These are phyloP conservation scores for Euzophera pinguis DNA, from an alignment of 2,888 invertebrate genomes.

Conservation along the genomic window DNA sequence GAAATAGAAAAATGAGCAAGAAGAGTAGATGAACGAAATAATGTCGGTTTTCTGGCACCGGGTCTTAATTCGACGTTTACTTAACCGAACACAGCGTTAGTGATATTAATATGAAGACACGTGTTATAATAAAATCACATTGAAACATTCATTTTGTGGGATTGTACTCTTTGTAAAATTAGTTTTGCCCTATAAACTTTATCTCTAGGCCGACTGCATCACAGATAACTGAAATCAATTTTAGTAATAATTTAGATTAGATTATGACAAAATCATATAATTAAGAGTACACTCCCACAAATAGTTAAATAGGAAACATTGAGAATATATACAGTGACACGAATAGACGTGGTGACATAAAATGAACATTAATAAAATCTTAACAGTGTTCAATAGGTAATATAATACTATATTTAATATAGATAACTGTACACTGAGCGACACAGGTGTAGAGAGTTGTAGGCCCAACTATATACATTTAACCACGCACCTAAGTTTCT, in stretches of 20 bases:
- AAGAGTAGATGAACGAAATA: conserved; percentile 29
- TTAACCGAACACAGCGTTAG: conserved; percentile 56
- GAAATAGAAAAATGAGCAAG: conserved; percentile 66
- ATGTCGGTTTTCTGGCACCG: conserved; percentile 17
- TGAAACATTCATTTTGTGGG: conserved; percentile 20
- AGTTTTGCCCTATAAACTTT: no score
- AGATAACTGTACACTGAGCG: conserved; percentile 68
- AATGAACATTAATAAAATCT: conserved; percentile 31
- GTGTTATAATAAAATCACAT: conserved; percentile 21
- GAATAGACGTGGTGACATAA: conserved; percentile 17
- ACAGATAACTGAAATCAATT: background rate
- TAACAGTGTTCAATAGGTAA: conserved; percentile 29
- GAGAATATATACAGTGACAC: conserved; percentile 20
- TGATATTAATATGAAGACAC: conserved; percentile 38
- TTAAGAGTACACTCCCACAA: conserved; percentile 17
- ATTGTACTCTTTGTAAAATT: conserved; percentile 1
- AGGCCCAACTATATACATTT: conserved; percentile 63
- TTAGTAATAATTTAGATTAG: background rate
- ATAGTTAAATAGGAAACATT: conserved; percentile 26
- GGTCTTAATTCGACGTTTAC: conserved; percentile 25
- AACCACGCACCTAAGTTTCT: conserved; percentile 37
- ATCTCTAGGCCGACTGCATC: background rate
- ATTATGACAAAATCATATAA: no score
- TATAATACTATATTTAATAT: conserved; percentile 32
- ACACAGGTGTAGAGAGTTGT: conserved; percentile 67